Base-by-base conservation (phyloP, 2,113 vertebrate species). In the Chaetorhynchus papuensis region DNA sequence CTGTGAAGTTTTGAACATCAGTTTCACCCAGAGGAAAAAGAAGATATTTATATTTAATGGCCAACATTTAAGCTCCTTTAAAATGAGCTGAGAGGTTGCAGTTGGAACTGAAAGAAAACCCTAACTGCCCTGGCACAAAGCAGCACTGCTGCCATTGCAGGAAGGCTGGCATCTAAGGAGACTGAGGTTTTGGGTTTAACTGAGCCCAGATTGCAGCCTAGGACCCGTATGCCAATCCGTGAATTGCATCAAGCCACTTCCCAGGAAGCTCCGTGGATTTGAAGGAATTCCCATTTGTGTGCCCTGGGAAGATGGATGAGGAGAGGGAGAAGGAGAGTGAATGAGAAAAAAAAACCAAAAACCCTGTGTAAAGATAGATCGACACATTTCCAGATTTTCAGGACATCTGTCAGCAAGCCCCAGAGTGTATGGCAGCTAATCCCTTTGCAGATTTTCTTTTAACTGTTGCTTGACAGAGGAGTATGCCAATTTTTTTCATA, bases 371-470 rank as follows among this genome's bases (percentile, higher is more conserved):
- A 96, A 96, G 95, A 96, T 83, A 97, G 93, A 96, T 95, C 54
- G 10, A 87, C 90, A 88, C 83, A 89, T 92, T 97, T 97, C 90
- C 97, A 97, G 96, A 97, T 97, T 97, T 97, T 87, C 95, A 92
- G 93, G 96, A 94, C 95, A 97, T 97, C 97, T 97, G 96, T 95
- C 95, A 96, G 78, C 94, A 90, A 88, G 89, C 83, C 83, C 87
- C 81, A 72, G 87, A 94, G 77, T 90, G 39, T 85, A 93, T 90
- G 89, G 59, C 84, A 91, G 94, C 90, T 97, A 97, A 97, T 96
- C 96, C 91, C 85, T 90, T 77, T 71, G 88, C 96, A 96, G 95
- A 96, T 96, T 97, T 97, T 93, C 92, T 96, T 96, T 97, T 96
- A 97, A 96, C 96, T 89, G 76, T 96, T 97, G 80, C 94, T 94